These are phyloP conservation scores for Ptychadena robeensis DNA, from an alignment of 2,797 vertebrate genomes.

Conservation along the genomic window DNA sequence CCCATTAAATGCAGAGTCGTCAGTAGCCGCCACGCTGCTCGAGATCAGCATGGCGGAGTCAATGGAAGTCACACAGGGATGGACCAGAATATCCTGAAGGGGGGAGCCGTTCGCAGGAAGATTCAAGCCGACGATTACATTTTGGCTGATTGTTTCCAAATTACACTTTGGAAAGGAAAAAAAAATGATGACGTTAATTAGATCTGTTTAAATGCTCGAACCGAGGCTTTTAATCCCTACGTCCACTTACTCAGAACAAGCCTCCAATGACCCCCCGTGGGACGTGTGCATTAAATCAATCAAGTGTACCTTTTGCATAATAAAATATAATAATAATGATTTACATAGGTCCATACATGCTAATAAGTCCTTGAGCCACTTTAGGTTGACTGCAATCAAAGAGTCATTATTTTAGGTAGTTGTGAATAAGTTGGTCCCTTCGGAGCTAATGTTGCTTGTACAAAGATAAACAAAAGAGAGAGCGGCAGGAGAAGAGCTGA, in stretches of 20 bases:
- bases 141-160: constrained; percentile 89
- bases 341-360: constrained; percentile 59
- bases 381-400: constrained; percentile 62
- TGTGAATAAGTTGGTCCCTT: constrained; percentile 56
- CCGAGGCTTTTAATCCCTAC: constrained; percentile 55
- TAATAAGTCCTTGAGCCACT: constrained; percentile 61
- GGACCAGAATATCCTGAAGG: constrained; percentile 90
- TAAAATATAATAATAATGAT: constrained; percentile 61
- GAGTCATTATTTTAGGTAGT: constrained; percentile 60
- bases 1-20: constrained; percentile 87
- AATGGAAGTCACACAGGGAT: constrained; percentile 90
- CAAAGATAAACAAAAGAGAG: constrained; percentile 60
- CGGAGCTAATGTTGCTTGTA: constrained; percentile 52
- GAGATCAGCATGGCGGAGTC: constrained; percentile 88
- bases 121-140: constrained; percentile 86
- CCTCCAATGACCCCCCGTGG: constrained; percentile 48
- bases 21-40: constrained; percentile 81
- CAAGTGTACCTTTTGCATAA: constrained; percentile 63
- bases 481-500: constrained; percentile 55
- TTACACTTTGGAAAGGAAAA: constrained; percentile 82
- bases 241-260: constrained; percentile 55
- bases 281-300: constrained; percentile 59
- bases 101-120: constrained; percentile 91
- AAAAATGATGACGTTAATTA: constrained; percentile 58
- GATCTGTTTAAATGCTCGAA: constrained; percentile 58